Conservation (phyloP, 2,888 invertebrate species). For the Helleia helle region DNA sequence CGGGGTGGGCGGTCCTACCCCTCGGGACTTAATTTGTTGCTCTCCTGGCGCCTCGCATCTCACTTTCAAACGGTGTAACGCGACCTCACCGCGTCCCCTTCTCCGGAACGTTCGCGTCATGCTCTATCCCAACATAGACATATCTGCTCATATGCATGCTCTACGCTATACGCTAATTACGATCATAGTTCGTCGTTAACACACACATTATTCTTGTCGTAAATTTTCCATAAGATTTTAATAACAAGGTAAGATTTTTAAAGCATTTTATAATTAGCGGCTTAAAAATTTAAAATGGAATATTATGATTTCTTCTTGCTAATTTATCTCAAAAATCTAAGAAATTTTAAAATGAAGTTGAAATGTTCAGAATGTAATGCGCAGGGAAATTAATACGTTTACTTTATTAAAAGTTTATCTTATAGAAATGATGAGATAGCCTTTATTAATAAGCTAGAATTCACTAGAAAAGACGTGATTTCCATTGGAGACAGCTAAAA, state of each 20-base stretch:
- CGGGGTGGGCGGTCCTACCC: slow-evolving; percentile 49
- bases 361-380: no score
- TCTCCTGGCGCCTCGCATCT: slow-evolving; percentile 72
- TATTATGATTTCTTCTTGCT: not conserved
- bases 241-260: not conserved
- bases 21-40: slow-evolving; percentile 73
- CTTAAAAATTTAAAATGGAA: not conserved
- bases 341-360: no score
- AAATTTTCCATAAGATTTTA: not conserved
- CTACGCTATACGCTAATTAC: slow-evolving; percentile 20
- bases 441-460: no score
- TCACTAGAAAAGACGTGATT: no score
- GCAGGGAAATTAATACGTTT: no score
- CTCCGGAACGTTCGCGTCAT: slow-evolving; percentile 43
- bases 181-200: slow-evolving; percentile 1
- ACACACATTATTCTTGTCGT: not conserved
- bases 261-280: not conserved
- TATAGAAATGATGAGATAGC: no score
- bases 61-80: slow-evolving; percentile 71
- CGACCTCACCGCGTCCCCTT: slow-evolving; percentile 64
- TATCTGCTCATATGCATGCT: slow-evolving; percentile 5
- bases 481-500: no score
- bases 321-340: no score
- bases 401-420: no score
- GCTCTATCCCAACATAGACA: slow-evolving; percentile 33